Percentiles rank a stretch among this genome's conserved stretches.
phyloP scores from a whole-genome alignment of 1,140 invertebrate species.

The Drosophila erecta region DNA sequence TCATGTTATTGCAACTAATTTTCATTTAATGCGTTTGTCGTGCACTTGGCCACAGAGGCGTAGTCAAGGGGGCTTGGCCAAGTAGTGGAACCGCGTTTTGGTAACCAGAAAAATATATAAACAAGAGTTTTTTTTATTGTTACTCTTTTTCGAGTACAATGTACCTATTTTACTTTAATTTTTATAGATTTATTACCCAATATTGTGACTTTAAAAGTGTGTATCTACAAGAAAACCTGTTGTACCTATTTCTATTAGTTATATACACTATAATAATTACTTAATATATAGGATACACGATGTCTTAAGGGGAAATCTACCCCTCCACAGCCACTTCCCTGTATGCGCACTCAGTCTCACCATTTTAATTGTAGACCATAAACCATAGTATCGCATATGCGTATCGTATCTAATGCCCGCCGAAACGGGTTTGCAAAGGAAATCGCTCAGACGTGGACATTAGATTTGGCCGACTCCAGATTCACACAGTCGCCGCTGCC shows the following conservation, averaged over 20 bases:
- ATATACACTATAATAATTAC: too few species aligned
- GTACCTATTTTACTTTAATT: too few species aligned
- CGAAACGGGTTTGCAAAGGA: conserved; percentile 72
- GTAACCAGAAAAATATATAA: too few species aligned
- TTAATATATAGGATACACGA: too few species aligned
- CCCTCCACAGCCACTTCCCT: conserved; percentile 1
- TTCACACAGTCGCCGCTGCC: conserved; percentile 65
- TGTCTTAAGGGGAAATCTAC: background rate
- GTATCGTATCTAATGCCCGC: conserved; percentile 73
- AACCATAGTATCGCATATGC: conserved; percentile 69
- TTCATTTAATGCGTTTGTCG: conserved; percentile 60
- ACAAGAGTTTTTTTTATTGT: too few species aligned
- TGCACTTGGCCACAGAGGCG: conserved; percentile 9
- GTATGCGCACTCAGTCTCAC: conserved; percentile 21
- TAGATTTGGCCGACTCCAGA: conserved; percentile 65
- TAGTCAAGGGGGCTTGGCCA: background rate
- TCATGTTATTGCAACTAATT: conserved; percentile 80
- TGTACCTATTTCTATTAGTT: too few species aligned
- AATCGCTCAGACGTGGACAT: conserved; percentile 68
- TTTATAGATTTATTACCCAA: too few species aligned
- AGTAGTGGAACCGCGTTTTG: background rate
- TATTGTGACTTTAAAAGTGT: too few species aligned
- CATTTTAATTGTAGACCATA: conserved; percentile 77
- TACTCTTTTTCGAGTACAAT: too few species aligned
- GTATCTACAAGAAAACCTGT: too few species aligned